Base-by-base conservation (phyloP, 1,140 invertebrate species). In the Drosophila quadrilineata region DNA sequence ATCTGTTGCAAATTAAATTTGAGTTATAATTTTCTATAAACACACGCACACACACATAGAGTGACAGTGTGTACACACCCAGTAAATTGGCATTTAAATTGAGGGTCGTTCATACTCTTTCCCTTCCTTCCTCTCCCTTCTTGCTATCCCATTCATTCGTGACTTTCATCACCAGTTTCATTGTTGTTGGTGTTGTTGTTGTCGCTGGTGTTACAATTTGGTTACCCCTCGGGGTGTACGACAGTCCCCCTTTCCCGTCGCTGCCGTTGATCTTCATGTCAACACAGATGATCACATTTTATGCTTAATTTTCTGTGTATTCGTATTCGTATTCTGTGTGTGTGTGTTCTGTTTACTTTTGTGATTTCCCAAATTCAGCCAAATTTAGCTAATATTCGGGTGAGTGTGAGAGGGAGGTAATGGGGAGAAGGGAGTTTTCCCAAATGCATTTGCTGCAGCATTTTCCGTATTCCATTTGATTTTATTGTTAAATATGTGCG, bases 241-340 rank as follows among this genome's bases (percentile, higher is more conserved):
- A 10, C 6, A n/a, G n/a, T 6, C 52, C 36, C 66, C 72, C 10
- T 12, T 26, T 14, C 45, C 19, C 41, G 29, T n/a, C 43, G 33
- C 21, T 54, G 22, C 35, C 40, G 76, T 73, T 88, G 86, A 88
- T 88, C 86, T 88, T 82, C 77, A 73, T 88, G 86, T 88, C 86
- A 88, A 88, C 86, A 88, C 86, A 88, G 86, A 88, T 88, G 86
- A 88, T 88, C 86, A 88, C 80, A 88, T 88, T 88, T 88, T 82
- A 71, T 75, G 80, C 79, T 86, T 85, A 86, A 85, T 85, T 86
- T 84, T 58, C 28, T 40, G 17, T 45, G 29, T 36, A 31, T 75
- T 43, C 19, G 45, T 19, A 38, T 24, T 36, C 35, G 10, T 48
- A n/a, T 68, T 72, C 54, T 54, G 35, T 80, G 52, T 48, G 52